Evolutionary conservation across 2,797 vertebrate species (phyloP), one percentile per base, ranked within the genome.

Genomic region (Botia almorhae): DNA sequence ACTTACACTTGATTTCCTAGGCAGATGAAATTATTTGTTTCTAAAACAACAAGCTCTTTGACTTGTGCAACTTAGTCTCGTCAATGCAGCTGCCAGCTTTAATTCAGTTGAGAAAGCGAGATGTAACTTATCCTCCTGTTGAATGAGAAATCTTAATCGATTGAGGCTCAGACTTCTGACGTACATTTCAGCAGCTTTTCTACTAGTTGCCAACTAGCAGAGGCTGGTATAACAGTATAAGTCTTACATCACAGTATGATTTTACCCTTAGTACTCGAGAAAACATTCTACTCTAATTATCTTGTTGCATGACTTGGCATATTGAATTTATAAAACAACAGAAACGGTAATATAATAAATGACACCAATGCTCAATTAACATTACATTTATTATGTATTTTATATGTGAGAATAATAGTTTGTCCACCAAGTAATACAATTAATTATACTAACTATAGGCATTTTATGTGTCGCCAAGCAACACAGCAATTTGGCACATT

Each of bases 1-100:
- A 76, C 84, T 83, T 77, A 88, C 85, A 83, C 81, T 82, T 19
- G 17, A 36, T 68, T 50, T 76, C 74, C 69, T 77, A 86, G 86
- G 87, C 83, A 55, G 83, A 85, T 83, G 11, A 79, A 39, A 53
- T 29, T 73, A 58, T 73, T 84, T 79, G 81, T 72, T 78, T 83
- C 78, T 82, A 55, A 76, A 85, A 86, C 80, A 80, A 88, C 51
- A 76, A 67, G 58, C 46, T 79, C 71, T 72, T 48, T 76, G 58
- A 85, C 79, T 67, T 76, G 43, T 46, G 65, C 63, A 70, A 19
- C 71, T 76, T 79, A 77, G 78, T 71, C 71, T 84, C 23, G 60
- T 74, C 39, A 43, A 68, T 12, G 23, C 23, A 53, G 36, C 76
- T 14, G 21, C 50, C 43, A 21, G 69, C 43, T 82, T 80, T 69